A percentile compares a stretch with the other conserved stretches of the same genome.
Conservation (phyloP, 1,140 invertebrate genomes). For the Drosophila sechellia region DNA sequence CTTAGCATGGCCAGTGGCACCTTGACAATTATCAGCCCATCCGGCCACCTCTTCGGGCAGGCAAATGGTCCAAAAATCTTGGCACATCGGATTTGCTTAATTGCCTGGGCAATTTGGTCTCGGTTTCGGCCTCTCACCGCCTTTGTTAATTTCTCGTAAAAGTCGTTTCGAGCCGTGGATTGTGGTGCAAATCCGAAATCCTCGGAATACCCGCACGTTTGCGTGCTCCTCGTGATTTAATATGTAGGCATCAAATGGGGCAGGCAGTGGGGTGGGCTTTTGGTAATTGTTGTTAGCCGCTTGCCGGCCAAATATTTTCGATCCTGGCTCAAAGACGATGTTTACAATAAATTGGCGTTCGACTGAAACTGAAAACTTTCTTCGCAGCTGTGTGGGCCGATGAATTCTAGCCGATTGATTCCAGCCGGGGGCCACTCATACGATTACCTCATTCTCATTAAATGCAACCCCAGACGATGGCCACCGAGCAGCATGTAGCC, state of each 20-base stretch:
- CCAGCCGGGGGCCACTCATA: slow-evolving; percentile 6
- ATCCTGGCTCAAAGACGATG: slow-evolving; percentile 50
- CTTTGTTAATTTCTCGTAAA: slow-evolving; percentile 56
- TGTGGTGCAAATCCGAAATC: slow-evolving; percentile 9
- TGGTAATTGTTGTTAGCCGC: slow-evolving; percentile 47
- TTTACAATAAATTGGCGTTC: slow-evolving; percentile 35
- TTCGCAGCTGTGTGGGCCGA: slow-evolving; percentile 38
- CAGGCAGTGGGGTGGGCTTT: slow-evolving; percentile 34
- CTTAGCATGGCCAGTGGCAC: slow-evolving; percentile 29
- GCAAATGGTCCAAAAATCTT: slow-evolving; percentile 20
- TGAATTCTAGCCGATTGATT: slow-evolving; percentile 8
- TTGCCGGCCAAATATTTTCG: slow-evolving; percentile 34
- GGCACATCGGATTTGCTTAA: slow-evolving; percentile 54
- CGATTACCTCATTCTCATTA: slow-evolving; percentile 58
- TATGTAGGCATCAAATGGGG: slow-evolving; percentile 55
- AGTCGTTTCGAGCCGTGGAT: slow-evolving; percentile 52
- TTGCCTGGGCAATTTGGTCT: slow-evolving; percentile 33
- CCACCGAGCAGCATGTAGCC: not conserved
- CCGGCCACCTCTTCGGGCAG: slow-evolving; percentile 22
- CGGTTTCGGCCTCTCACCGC: slow-evolving; percentile 25
- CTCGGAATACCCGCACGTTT: slow-evolving; percentile 52
- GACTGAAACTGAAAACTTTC: slow-evolving; percentile 57
- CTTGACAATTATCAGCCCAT: slow-evolving; percentile 40
- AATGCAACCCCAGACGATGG: slow-evolving; percentile 1
- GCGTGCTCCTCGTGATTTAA: slow-evolving; percentile 57